A percentile compares a stretch with the other conserved stretches of the same genome.
Evolutionary conservation across 1,140 invertebrate species (phyloP).

Genomic region (Zaprionus nigranus): DNA sequence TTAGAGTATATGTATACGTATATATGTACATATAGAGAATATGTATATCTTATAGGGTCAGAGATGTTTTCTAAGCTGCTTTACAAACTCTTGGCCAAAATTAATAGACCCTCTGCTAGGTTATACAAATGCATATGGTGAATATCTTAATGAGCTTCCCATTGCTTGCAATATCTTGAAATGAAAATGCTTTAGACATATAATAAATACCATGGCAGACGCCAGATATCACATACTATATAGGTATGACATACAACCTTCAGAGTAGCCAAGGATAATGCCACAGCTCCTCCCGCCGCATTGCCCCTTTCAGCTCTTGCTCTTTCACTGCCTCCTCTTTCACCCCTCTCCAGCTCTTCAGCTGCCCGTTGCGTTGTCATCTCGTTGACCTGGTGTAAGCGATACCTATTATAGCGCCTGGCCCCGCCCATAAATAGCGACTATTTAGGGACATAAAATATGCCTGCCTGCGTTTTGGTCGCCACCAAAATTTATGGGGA

Average conservation of each 20-base stretch:
- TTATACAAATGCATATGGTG: too few relatives aligned
- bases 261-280: neutral
- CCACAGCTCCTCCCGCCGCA: neutral
- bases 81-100: too few relatives aligned
- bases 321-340: neutral
- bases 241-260: neutral
- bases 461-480: conserved; percentile 40
- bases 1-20: too few relatives aligned
- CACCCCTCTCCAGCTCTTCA: neutral
- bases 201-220: too few relatives aligned
- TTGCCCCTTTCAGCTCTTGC: neutral
- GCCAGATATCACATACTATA: neutral
- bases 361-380: conserved; percentile 6
- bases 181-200: too few relatives aligned
- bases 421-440: conserved; percentile 66
- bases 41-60: too few relatives aligned
- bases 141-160: too few relatives aligned
- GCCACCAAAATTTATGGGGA: conserved; percentile 64
- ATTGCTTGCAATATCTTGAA: too few relatives aligned
- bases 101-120: too few relatives aligned
- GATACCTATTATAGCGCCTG: conserved; percentile 26
- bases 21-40: too few relatives aligned
- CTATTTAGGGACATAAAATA: conserved; percentile 74
- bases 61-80: too few relatives aligned
- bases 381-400: conserved; percentile 24